Base-by-base conservation (phyloP, 2,113 vertebrate genomes). In the Zapus hudsonius region DNA sequence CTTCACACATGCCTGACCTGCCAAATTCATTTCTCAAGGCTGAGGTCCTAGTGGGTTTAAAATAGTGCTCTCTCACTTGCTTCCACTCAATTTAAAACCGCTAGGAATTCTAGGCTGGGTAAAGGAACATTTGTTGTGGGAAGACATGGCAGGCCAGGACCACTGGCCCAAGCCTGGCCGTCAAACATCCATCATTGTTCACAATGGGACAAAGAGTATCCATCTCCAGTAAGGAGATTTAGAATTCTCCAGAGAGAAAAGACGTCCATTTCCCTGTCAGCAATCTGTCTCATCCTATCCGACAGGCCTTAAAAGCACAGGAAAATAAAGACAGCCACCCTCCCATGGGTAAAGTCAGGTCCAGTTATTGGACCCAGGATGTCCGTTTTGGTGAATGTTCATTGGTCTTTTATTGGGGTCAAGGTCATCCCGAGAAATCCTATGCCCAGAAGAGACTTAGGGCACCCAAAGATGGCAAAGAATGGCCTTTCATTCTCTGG, bases 241-340 rank as follows among this genome's bases (percentile, higher is more conserved):
- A 87, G 76, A 89, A 93, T 89, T 72, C 87, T 73, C 93, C 72
- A 57, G 80, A 76, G 94, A 87, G 5, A 57, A 38, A 44, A 83
- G 74, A 85, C 78, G 80, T 70, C 19, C 47, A 40, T 70, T 92
- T 83, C n/a, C 81, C 82, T 79, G 52, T 70, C 86, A 96, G 88
- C 20, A 63, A 63, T 57, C 69, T 66, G 79, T 69, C 55, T 87
- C 80, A 85, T 88, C 66, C 64, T 90, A 31, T 93, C 88, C n/a
- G n/a, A n/a, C n/a, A 76, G 47, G 36, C 42, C 87, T 87, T 67
- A 83, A 83, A 80, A 91, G 70, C 40, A 66, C 22, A 91, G 63
- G 90, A 78, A 67, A 70, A 90, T 36, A n/a, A n/a, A n/a, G n/a
- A n/a, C n/a, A n/a, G n/a, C 63, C 23, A 70, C 75, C 33, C 44